Base-by-base conservation (phyloP, 2,113 vertebrate species). In the Coracopsis vasa region DNA sequence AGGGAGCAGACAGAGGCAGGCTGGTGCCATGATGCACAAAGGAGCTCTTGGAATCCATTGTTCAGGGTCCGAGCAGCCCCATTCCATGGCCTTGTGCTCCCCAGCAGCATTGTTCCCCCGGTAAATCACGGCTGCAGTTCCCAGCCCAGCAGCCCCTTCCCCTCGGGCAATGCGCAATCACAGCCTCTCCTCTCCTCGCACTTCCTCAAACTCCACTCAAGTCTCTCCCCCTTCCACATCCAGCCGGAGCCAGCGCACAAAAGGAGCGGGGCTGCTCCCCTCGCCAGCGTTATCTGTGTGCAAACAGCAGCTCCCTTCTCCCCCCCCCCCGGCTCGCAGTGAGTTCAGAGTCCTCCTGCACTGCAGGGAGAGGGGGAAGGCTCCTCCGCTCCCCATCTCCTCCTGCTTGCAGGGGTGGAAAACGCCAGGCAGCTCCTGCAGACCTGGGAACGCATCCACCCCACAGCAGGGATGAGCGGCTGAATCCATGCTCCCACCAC, bases 11-110 rank as follows among this genome's bases (percentile, higher is more conserved):
- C 0, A 25, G 25, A 77, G 56, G 19, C 48, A 27, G 77, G 72
- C 79, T 41, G 66, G 56, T 39, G 86, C 88, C 81, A 82, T 39
- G 79, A 82, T 75, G 86, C 87, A 88, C 80, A 80, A 92, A 91
- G 90, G 58, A 80, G 61, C 53, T 3, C 48, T 71, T 25, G 4
- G 56, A 41, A 9, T 8, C 85, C 27, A 67, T 87, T 88, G 81
- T 85, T 86, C 65, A 17, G 50, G 15, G 83, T 20, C 35, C 53
- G 4, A 56, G 66, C 77, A 64, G 24, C 62, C 61, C 64, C 77
- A 15, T 45, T 14, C 47, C 61, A 3, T 0, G 23, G 61, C 54
- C 72, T 33, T 42, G 15, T 16, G 0, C 58, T 37, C 60, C 37
- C 42, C 51, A 28, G 48, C 35, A 4, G 67, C 3, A 6, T 20